These are phyloP conservation scores for Miichthys miiuy DNA, from an alignment of 2,797 vertebrate genomes.

Conservation along the genomic window DNA sequence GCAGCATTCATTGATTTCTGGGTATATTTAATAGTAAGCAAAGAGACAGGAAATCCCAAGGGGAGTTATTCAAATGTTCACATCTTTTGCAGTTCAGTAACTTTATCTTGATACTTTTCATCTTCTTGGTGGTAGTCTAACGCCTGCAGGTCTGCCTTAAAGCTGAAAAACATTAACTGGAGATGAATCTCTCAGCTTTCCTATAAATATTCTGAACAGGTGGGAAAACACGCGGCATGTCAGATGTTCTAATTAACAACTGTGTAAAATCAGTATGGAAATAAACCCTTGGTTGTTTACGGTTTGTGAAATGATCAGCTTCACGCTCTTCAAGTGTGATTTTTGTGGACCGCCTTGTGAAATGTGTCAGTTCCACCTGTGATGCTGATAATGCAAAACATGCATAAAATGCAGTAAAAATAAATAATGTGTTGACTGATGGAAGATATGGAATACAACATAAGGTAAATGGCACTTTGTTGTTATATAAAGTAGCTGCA, in stretches of 20 bases:
- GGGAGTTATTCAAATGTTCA: constrained; percentile 9
- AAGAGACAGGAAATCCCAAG: background rate
- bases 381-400: constrained; percentile 16
- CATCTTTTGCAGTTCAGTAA: constrained; percentile 10
- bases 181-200: background rate
- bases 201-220: constrained; percentile 19
- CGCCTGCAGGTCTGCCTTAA: no score
- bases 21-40: background rate
- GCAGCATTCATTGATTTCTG: constrained; percentile 23
- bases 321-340: background rate
- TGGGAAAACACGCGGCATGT: constrained; percentile 9
- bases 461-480: background rate
- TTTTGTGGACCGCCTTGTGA: background rate
- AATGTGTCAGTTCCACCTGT: constrained; percentile 25
- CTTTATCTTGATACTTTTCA: background rate
- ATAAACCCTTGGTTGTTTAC: background rate
- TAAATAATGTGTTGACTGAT: constrained; percentile 3
- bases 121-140: background rate
- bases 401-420: background rate
- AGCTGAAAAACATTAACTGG: background rate
- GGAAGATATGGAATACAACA: background rate
- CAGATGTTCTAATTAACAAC: constrained; percentile 14
- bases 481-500: background rate
- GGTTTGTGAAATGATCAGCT: constrained; percentile 2
- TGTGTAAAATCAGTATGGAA: constrained; percentile 20